Base-by-base conservation (phyloP, 1,140 invertebrate genomes). In the Laodelphax striatellus region DNA sequence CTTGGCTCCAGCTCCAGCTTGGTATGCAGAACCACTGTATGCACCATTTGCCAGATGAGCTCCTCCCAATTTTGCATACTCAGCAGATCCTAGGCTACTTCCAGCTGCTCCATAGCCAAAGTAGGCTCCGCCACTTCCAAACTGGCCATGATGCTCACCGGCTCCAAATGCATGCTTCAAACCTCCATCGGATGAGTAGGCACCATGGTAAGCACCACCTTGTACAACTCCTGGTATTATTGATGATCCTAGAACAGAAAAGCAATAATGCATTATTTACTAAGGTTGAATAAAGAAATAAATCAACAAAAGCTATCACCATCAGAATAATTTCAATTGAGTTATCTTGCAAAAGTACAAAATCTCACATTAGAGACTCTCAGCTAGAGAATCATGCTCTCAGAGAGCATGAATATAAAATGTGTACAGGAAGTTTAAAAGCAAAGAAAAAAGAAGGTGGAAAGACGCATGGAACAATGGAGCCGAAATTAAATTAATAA, bases 201-300 rank as follows among this genome's bases (percentile, higher is more conserved):
- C 75, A 55, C 57, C 57, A 10, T 52, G 31, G 55, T 24, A 21
- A 22, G 54, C 31, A 19, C 60, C 55, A 34, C 19, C 75, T 76
- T 21, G 21, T 10, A 41, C 19, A 14, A 31, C 34, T 55, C 52
- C 31, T 17, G 52, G 19, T 17, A 42, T 17, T 9, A 21, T 6
- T 38, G n/a, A 19, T 38, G n/a, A 19, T 24, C 52, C 52, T 22
- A 11, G 14, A 41, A 10, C 19, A 9, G 24, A 42, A 17, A 22
- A 50, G 4, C 6, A 57, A 41, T 38, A 10, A 24, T 4, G 17
- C 28, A 9, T 41, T 22, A 28, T 21, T 28, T 28, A 4, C 6
- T 28, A 2, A n/a, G n/a, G n/a, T n/a, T n/a, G n/a, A n/a, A n/a
- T n/a, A n/a, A n/a, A n/a, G n/a, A n/a, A n/a, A n/a, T n/a, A n/a